Percentiles rank a stretch among this genome's conserved stretches.
phyloP scores from a whole-genome alignment of 2,113 vertebrate genomes.

The Chascanopsetta lugubris region DNA sequence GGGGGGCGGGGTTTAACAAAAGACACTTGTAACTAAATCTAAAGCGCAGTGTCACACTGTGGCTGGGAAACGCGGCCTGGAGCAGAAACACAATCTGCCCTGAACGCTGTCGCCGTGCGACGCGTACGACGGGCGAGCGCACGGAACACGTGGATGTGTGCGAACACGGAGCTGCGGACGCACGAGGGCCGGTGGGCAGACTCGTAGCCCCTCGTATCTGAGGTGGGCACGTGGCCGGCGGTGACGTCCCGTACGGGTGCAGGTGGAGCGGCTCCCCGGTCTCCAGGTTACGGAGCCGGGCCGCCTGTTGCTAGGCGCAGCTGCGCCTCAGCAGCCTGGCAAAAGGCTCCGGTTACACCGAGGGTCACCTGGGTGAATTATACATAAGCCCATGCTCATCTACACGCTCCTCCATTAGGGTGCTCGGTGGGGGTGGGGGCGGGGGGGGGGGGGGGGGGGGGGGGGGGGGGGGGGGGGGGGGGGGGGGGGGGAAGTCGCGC shows the following conservation, averaged over 20 bases:
- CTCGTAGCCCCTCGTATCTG: neutral
- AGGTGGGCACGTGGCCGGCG: neutral
- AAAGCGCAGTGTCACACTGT: conserved; percentile 65
- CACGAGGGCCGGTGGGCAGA: neutral
- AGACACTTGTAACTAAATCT: conserved; percentile 68
- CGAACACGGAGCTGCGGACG: neutral
- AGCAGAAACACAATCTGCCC: conserved; percentile 55
- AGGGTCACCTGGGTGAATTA: conserved; percentile 76
- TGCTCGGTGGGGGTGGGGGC: too few relatives aligned
- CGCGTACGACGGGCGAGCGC: too few relatives aligned
- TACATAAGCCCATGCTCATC: conserved; percentile 73
- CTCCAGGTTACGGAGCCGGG: conserved; percentile 62
- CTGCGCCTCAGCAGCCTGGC: conserved; percentile 25
- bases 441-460: too few relatives aligned
- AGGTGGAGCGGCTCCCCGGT: conserved; percentile 45
- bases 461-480: too few relatives aligned
- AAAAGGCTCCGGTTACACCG: conserved; percentile 68
- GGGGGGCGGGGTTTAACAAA: too few relatives aligned
- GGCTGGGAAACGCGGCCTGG: conserved; percentile 54
- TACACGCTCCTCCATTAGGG: conserved; percentile 57
- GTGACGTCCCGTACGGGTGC: conserved; percentile 24
- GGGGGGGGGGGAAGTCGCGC: too few relatives aligned
- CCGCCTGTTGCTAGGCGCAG: conserved; percentile 63
- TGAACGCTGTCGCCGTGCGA: conserved; percentile 31
- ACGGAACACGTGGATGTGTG: conserved; percentile 26